Evolutionary conservation across 2,113 vertebrate species (phyloP).

Genomic region (Chroicocephalus ridibundus): DNA sequence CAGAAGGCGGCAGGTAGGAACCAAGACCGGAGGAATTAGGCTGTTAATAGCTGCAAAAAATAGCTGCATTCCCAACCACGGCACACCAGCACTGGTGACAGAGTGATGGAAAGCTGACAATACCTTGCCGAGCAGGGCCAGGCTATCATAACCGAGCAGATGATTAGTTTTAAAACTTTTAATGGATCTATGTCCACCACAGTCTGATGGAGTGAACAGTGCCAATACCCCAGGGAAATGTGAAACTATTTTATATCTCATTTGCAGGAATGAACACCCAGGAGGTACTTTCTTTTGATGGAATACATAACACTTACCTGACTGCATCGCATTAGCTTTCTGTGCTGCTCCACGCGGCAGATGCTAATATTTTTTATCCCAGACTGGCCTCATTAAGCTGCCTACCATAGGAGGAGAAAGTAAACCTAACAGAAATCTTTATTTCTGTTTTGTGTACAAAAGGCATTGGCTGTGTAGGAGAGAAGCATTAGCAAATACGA

Average conservation of each 20-base stretch:
- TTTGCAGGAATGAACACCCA: conserved; percentile 36
- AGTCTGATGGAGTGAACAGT: not conserved
- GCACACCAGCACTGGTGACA: not conserved
- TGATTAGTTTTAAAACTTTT: conserved; percentile 38
- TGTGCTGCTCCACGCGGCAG: not conserved
- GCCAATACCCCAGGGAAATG: not conserved
- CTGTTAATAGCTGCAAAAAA: conserved; percentile 9
- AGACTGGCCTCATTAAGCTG: conserved; percentile 34
- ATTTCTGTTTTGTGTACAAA: not conserved
- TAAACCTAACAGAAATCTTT: not conserved
- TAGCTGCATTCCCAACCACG: not conserved
- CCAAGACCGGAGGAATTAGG: not conserved
- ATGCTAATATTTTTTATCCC: not conserved
- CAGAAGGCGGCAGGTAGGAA: not conserved
- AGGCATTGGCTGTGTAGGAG: not conserved
- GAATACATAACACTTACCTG: conserved; percentile 29
- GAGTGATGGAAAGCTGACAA: not conserved
- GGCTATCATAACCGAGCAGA: not conserved
- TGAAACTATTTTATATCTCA: conserved; percentile 34
- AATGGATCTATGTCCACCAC: conserved; percentile 19
- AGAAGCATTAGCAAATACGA: not conserved
- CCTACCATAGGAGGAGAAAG: not conserved
- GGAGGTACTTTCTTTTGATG: conserved; percentile 27
- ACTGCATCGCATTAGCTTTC: not conserved
- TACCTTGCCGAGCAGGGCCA: not conserved